These are phyloP conservation scores for Leptosomus discolor DNA, from an alignment of 2,113 vertebrate species.

Conservation along the genomic window DNA sequence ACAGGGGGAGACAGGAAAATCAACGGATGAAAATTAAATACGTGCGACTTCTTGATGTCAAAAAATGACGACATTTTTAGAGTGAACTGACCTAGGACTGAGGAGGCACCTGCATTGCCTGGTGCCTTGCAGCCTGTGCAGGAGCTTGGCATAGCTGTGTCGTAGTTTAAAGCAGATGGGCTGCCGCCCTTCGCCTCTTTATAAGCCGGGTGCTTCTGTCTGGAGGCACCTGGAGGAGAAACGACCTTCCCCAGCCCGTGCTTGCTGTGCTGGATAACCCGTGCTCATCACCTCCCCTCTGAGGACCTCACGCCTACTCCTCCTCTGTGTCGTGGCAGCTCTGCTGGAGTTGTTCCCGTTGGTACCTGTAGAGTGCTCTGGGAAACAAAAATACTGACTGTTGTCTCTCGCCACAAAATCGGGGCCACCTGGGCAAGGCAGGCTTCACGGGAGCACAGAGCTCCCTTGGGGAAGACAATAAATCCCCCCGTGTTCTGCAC, in stretches of 20 bases:
- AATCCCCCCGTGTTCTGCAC: background rate
- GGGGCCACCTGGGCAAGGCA: background rate
- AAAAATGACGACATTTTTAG: background rate
- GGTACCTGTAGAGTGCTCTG: background rate
- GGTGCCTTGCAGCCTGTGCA: background rate
- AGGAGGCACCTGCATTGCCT: background rate
- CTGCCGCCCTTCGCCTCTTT: rapidly evolving
- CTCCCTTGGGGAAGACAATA: background rate
- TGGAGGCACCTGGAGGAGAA: background rate
- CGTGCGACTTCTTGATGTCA: too few relatives aligned
- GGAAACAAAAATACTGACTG: background rate
- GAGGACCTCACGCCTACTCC: background rate
- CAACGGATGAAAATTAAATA: background rate
- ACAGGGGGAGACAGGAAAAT: background rate
- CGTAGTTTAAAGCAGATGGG: background rate
- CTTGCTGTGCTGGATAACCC: background rate
- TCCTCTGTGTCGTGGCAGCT: background rate
- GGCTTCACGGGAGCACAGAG: background rate
- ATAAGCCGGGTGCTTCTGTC: background rate
- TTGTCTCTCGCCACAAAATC: background rate
- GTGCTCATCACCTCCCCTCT: background rate
- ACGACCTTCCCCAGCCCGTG: background rate
- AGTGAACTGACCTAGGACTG: background rate
- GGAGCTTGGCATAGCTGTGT: background rate
- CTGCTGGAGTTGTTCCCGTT: background rate